Percentiles rank a stretch among this genome's conserved stretches.
Evolutionary conservation across 2,797 vertebrate genomes (phyloP).

Genomic region (Catostomus latipinnis): DNA sequence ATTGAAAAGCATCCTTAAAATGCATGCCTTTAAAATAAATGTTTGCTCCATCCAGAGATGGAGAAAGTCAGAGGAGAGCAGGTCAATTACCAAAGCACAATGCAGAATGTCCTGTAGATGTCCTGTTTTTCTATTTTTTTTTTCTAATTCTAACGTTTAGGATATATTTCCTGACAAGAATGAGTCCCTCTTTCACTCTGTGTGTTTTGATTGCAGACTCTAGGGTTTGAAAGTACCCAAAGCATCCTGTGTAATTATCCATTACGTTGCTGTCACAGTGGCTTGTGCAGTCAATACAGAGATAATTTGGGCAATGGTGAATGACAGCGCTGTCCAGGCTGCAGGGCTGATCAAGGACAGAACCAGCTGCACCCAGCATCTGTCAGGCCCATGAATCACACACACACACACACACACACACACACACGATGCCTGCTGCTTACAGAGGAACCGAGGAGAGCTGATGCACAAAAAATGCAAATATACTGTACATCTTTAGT

Average conservation of each 20-base stretch:
- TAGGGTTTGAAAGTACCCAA: slow-evolving; percentile 92
- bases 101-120: slow-evolving; percentile 64
- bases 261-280: slow-evolving; percentile 98
- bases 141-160: slow-evolving; percentile 33
- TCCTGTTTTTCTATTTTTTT: slow-evolving; percentile 5
- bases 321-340: slow-evolving; percentile 99
- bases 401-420: slow-evolving; percentile 85
- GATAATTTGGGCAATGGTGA: slow-evolving; percentile 99
- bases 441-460: slow-evolving; percentile 83
- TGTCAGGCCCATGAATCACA: slow-evolving; percentile 99
- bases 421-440: slow-evolving; percentile 44
- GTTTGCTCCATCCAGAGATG: too few relatives aligned
- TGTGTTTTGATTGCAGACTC: not conserved
- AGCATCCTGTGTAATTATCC: slow-evolving; percentile 99
- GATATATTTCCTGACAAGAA: slow-evolving; percentile 62
- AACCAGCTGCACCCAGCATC: slow-evolving; percentile 99
- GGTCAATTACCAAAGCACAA: slow-evolving; percentile 6
- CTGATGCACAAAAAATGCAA: slow-evolving; percentile 86
- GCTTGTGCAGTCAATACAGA: slow-evolving; percentile 99
- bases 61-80: too few relatives aligned
- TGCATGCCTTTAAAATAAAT: too few relatives aligned
- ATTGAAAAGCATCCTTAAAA: too few relatives aligned
- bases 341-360: slow-evolving; percentile 99
- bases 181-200: slow-evolving; percentile 21
- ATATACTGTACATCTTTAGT: slow-evolving; percentile 68